Evolutionary conservation across 1,140 invertebrate species (phyloP).

Genomic region (Drosophila murphyi): DNA sequence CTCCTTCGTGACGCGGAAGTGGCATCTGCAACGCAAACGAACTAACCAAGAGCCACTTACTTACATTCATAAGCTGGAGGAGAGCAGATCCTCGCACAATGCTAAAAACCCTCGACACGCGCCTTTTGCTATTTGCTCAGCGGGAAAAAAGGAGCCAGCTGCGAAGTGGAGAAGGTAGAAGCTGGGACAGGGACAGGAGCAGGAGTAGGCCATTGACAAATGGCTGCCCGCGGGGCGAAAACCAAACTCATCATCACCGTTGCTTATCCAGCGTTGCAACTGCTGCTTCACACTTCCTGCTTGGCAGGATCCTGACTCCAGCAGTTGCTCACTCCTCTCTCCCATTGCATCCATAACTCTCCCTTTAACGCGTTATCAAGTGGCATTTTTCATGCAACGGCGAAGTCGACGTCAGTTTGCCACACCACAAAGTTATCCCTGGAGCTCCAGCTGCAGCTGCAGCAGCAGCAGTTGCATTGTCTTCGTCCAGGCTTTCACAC

Average conservation of each 20-base stretch:
- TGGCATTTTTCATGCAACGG: constrained; percentile 79
- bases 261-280: constrained; percentile 48
- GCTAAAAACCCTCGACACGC: constrained; percentile 62
- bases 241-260: constrained; percentile 41
- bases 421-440: constrained; percentile 76
- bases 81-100: constrained; percentile 10
- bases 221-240: constrained; percentile 64
- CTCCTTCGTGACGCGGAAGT: constrained; percentile 64
- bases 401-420: constrained; percentile 48
- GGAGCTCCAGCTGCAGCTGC: constrained; percentile 35
- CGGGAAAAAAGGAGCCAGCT: constrained; percentile 56
- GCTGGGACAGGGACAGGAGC: too few relatives aligned
- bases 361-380: constrained; percentile 65
- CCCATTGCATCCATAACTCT: neutral
- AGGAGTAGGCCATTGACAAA: constrained; percentile 48
- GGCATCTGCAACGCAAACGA: constrained; percentile 66
- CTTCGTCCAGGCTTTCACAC: constrained; percentile 60
- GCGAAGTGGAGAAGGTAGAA: neutral
- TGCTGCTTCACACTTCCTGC: constrained; percentile 77
- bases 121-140: constrained; percentile 79
- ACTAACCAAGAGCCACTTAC: constrained; percentile 82
- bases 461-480: constrained; percentile 59
- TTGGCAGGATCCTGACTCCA: constrained; percentile 64
- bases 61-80: constrained; percentile 76
- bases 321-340: neutral